These are phyloP conservation scores for Steinernema hermaphroditum DNA, from an alignment of 2,888 invertebrate species.

Conservation along the genomic window DNA sequence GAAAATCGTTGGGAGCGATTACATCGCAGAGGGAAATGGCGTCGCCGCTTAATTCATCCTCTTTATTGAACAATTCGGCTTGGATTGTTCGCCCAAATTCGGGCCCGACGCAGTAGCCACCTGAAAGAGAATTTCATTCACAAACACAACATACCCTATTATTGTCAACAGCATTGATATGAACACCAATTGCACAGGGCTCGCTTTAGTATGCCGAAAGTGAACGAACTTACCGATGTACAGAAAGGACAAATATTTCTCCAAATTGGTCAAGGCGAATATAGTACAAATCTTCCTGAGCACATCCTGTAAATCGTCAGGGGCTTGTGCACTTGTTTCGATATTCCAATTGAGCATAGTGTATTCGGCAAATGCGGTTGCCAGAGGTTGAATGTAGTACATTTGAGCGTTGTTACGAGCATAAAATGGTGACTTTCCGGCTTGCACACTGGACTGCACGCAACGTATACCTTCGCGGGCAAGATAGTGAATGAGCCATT, in stretches of 20 bases:
- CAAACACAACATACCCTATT: no score
- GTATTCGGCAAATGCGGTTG: conserved; percentile 82
- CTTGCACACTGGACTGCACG: conserved; percentile 64
- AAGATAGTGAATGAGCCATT: conserved; percentile 82
- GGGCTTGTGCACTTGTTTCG: background rate
- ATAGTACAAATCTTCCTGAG: conserved; percentile 55
- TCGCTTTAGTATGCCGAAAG: background rate
- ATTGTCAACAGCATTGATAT: no score
- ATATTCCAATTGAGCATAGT: conserved; percentile 48
- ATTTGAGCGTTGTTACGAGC: conserved; percentile 84
- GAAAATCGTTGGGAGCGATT: conserved; percentile 85
- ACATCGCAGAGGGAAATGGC: conserved; percentile 81
- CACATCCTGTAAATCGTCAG: conserved; percentile 39
- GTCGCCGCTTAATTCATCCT: conserved; percentile 75
- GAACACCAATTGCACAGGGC: background rate
- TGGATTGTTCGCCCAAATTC: conserved; percentile 72
- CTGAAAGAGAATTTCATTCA: conserved; percentile 47
- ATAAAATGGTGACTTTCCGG: conserved; percentile 73
- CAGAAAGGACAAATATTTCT: conserved; percentile 76
- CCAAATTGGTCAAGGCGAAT: conserved; percentile 70
- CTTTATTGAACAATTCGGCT: conserved; percentile 71
- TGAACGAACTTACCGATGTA: conserved; percentile 73
- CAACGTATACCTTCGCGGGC: conserved; percentile 76
- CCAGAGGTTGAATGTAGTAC: conserved; percentile 71
- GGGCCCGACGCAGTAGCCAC: conserved; percentile 67